A percentile compares a stretch with the other conserved stretches of the same genome.
Evolutionary conservation across 2,888 invertebrate genomes (phyloP).

Genomic region (Macaria liturata): DNA sequence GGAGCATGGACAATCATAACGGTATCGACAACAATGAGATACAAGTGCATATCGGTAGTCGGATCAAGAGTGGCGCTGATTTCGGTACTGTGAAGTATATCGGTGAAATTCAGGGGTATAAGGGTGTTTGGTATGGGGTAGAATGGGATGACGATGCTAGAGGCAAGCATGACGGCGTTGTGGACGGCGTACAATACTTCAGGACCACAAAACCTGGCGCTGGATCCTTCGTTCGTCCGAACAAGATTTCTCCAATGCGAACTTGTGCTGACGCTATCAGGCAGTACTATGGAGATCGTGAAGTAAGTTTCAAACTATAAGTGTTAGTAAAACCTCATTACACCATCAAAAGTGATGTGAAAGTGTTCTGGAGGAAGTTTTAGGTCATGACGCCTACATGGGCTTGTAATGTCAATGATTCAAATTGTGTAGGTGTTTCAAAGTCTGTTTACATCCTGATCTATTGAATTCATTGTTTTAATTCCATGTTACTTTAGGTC

Average conservation of each 20-base stretch:
- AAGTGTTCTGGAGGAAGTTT: constrained; percentile 21
- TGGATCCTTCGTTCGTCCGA: constrained; percentile 94
- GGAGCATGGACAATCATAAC: constrained; percentile 77
- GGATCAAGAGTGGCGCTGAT: constrained; percentile 69
- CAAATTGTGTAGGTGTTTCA: constrained; percentile 10
- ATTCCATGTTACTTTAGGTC: neutral
- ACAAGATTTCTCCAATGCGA: constrained; percentile 89
- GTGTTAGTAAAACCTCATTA: constrained; percentile 4
- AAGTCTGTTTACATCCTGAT: neutral
- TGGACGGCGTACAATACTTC: constrained; percentile 93
- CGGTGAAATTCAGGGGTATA: constrained; percentile 88
- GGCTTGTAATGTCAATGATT: constrained; percentile 6
- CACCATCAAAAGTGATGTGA: constrained; percentile 13
- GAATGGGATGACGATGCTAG: constrained; percentile 96
- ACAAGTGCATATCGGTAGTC: constrained; percentile 75
- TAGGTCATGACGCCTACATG: constrained; percentile 42
- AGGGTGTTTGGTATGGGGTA: constrained; percentile 94
- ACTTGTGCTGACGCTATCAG: constrained; percentile 89
- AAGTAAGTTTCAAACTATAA: constrained; percentile 50
- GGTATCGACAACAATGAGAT: constrained; percentile 72
- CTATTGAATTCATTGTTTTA: constrained; percentile 9
- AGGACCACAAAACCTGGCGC: constrained; percentile 88
- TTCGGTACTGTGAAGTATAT: constrained; percentile 87
- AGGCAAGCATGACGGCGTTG: constrained; percentile 96
- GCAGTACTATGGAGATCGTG: constrained; percentile 73